These are phyloP conservation scores for Corynorhinus townsendii DNA, from an alignment of 2,113 vertebrate species.

Conservation along the genomic window DNA sequence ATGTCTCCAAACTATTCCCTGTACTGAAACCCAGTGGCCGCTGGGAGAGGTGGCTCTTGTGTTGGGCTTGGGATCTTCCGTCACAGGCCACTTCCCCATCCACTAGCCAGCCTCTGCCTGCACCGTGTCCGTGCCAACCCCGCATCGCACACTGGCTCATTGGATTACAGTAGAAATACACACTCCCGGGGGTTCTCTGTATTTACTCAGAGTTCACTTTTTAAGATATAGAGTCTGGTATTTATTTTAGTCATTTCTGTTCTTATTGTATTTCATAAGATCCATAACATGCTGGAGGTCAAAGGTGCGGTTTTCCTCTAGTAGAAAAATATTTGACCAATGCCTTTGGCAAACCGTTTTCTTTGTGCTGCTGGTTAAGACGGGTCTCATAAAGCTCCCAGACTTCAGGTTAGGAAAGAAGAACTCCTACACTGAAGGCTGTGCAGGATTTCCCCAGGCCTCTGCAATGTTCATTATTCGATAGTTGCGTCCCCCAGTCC, in stretches of 20 bases:
- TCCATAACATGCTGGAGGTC: constrained; percentile 35
- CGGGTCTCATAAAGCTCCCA: constrained; percentile 7
- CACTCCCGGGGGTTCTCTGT: not conserved
- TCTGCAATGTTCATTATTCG: not conserved
- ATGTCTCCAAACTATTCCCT: not conserved
- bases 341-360: constrained; percentile 14
- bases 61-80: not conserved
- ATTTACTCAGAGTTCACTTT: constrained; percentile 27
- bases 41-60: not conserved
- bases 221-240: not conserved
- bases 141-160: not conserved
- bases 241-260: constrained; percentile 17
- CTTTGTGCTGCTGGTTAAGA: not conserved
- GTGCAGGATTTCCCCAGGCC: not conserved
- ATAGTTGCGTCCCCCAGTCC: not conserved
- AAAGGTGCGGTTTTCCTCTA: constrained; percentile 1
- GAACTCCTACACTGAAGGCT: not conserved
- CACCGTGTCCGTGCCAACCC: not conserved
- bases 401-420: not conserved
- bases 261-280: constrained; percentile 34
- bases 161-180: not conserved
- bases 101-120: not conserved
- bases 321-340: constrained; percentile 32
- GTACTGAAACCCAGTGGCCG: not conserved
- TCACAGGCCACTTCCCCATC: not conserved